Evolutionary conservation across 2,113 vertebrate genomes (phyloP), one percentile per base, ranked within the genome.

Genomic region (Desmodus rotundus): DNA sequence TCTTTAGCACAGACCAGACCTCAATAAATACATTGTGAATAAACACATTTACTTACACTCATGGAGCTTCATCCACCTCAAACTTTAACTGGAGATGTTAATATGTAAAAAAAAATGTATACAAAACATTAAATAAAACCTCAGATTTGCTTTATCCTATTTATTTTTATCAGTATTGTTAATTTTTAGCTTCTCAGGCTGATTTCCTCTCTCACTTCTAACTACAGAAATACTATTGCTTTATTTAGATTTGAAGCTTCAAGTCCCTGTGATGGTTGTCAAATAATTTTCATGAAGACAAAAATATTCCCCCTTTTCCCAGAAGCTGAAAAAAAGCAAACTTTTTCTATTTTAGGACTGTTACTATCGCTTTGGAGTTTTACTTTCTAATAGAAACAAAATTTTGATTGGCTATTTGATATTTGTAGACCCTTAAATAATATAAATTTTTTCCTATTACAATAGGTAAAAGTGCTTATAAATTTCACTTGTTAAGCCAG

Each of bases 361-460:
- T 17, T 41, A 47, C 2, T 56, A 88, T 13, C 16, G 17, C 5
- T 77, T 86, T 81, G 41, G 56, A 87, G 0, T 50, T 82, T 89
- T 72, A 81, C 4, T 12, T 67, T 91, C 36, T 83, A 43, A 47
- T 54, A 52, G 24, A 93, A 95, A 83, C 47, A 83, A 78, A 83
- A 67, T 12, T 80, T 63, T 88, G 24, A 70, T 54, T 93, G 58
- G 3, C 14, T 83, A 63, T 83, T 82, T 61, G 86, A 83, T 65
- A 77, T 70, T 38, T 82, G 20, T 86, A 36, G 43, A 11, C 4
- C 9, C 78, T 86, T 58, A 89, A 82, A 87, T 89, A 81, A 65
- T 15, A 84, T 88, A 87, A 84, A 74, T 56, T 50, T 96, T 96
- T 77, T 33, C 24, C 74, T 31, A 72, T 80, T 87, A 84, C 68